Conservation (phyloP, 2,888 invertebrate species). For the Tethea ocularis region DNA sequence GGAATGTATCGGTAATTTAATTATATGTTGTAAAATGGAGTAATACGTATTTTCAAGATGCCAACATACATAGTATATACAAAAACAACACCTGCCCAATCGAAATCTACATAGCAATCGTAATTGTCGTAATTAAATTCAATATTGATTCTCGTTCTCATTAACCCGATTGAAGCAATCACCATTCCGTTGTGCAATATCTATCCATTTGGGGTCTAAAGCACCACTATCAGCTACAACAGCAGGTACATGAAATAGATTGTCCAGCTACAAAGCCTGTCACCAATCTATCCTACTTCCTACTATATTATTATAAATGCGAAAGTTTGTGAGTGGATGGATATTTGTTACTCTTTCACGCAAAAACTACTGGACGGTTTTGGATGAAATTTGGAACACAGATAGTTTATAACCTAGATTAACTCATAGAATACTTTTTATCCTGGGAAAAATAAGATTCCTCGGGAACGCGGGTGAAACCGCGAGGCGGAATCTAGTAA, state of each 20-base stretch:
- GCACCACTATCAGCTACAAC: not conserved
- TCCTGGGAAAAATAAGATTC: no score
- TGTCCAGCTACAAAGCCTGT: not conserved
- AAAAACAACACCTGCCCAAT: not conserved
- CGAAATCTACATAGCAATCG: not conserved
- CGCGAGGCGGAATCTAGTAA: no score
- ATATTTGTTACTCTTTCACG: no score
- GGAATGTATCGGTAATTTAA: no score
- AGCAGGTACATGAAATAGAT: not conserved
- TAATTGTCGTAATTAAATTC: slow-evolving; percentile 3
- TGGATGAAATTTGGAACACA: no score
- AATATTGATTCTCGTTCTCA: not conserved
- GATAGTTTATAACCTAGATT: no score
- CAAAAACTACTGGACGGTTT: no score
- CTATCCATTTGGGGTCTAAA: not conserved
- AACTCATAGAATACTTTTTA: no score
- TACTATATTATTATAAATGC: no score
- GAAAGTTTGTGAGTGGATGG: no score
- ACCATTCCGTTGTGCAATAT: not conserved
- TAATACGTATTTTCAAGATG: not conserved
- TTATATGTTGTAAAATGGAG: not conserved
- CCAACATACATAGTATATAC: not conserved
- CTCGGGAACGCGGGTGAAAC: no score
- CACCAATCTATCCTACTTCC: not conserved
- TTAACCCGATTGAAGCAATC: slow-evolving; percentile 1